Evolutionary conservation across 2,797 vertebrate genomes (phyloP).

Genomic region (Phrynocephalus vlangalii): DNA sequence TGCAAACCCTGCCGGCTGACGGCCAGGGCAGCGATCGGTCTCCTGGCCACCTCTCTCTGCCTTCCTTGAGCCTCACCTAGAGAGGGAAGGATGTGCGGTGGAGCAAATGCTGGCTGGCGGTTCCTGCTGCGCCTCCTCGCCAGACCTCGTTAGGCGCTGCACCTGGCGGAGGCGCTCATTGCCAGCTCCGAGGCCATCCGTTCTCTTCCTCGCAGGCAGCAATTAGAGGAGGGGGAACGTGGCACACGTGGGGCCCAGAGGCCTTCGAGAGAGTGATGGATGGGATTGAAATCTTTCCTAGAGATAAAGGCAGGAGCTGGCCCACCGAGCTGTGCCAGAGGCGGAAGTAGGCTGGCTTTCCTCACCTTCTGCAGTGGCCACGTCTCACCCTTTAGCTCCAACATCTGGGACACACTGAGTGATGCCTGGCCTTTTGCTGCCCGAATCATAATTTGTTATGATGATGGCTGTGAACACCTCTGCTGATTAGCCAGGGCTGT

Average conservation of each 20-base stretch:
- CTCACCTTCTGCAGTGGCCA: neutral
- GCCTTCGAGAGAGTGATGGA: neutral
- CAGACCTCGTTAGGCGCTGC: conserved; percentile 68
- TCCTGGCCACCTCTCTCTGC: neutral
- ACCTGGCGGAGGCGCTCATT: conserved; percentile 67
- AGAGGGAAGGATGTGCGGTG: neutral
- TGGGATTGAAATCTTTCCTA: neutral
- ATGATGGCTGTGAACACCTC: neutral
- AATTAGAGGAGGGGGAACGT: conserved; percentile 28
- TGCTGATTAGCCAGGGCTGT: neutral
- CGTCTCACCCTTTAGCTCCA: conserved; percentile 24
- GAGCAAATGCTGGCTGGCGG: conserved; percentile 33
- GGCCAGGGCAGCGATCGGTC: too few relatives aligned
- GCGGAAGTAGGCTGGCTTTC: neutral
- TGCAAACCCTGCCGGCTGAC: too few relatives aligned
- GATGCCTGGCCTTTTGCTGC: conserved; percentile 19
- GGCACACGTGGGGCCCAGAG: neutral
- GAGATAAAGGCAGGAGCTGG: neutral
- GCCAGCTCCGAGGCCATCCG: conserved; percentile 42
- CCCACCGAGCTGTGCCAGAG: neutral
- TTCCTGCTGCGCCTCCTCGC: conserved; percentile 64
- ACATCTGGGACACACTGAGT: neutral
- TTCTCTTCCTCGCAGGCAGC: conserved; percentile 32
- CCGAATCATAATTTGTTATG: neutral
- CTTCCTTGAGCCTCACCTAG: neutral